Evolutionary conservation across 2,888 invertebrate species (phyloP).

Genomic region (Chironomus tentans): DNA sequence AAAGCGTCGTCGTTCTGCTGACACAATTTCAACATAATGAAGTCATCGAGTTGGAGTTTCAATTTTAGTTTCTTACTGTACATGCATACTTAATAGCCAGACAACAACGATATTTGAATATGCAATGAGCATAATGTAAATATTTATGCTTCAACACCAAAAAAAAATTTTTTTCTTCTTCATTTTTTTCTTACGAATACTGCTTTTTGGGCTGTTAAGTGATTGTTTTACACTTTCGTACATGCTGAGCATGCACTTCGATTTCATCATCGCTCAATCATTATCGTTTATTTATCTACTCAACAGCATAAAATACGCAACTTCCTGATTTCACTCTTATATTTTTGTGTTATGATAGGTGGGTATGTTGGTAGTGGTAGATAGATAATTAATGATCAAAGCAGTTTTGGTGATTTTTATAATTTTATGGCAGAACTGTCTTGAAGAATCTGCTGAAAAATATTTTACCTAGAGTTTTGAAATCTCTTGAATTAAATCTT

Average conservation of each 20-base stretch:
- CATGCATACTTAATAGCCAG: too few relatives aligned
- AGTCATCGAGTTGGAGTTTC: not conserved
- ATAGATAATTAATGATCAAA: too few relatives aligned
- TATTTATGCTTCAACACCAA: conserved; percentile 2
- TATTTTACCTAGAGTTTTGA: too few relatives aligned
- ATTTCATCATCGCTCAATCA: not conserved
- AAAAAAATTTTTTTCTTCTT: not conserved
- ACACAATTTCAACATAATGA: conserved; percentile 2
- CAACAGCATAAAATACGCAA: not conserved
- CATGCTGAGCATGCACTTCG: not conserved
- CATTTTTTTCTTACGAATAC: too few relatives aligned
- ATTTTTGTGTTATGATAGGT: too few relatives aligned
- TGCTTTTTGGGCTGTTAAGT: not conserved
- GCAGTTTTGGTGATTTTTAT: too few relatives aligned
- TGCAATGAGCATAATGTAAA: conserved; percentile 18
- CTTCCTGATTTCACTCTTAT: not conserved
- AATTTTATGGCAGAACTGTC: too few relatives aligned
- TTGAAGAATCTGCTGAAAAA: too few relatives aligned
- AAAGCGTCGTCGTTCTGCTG: not conserved
- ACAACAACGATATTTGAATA: not conserved
- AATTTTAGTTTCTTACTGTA: too few relatives aligned
- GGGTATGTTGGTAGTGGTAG: too few relatives aligned
- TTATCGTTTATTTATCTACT: not conserved
- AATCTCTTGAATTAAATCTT: too few relatives aligned
- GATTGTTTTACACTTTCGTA: not conserved